Evolutionary conservation across 1,140 invertebrate genomes (phyloP), one percentile per base, ranked within the genome.

Genomic region (Neodiprion lecontei): DNA sequence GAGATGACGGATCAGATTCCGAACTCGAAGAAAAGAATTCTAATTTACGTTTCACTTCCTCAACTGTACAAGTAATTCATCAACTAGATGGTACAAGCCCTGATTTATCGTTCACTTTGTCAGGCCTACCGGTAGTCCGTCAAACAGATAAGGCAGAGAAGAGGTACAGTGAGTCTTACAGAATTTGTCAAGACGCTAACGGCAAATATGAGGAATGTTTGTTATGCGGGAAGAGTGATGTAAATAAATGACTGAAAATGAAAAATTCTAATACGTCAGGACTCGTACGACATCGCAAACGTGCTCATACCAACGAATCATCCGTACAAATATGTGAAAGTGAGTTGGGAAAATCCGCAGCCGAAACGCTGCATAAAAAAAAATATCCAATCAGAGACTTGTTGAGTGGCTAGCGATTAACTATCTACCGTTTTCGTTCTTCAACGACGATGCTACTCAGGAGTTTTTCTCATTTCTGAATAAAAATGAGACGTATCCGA

Each of bases 341-440:
- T 21, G 61, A n/a, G 66, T 72, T 2, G 49, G 40, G 48, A 12
- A 50, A 72, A 53, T 53, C 70, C 12, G 11, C 8, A 53, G 66
- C 7, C n/a, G 49, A 72, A 12, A 50, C 7, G 48, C 53, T 23
- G 7, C 66, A 28, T 9, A 50, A 9, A 21, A 21, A 17, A 14
- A 21, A 49, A 49, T 49, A 48, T 73, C 69, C 72, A 67, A 73
- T 67, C 72, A 67, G n/a, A 48, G 65, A 48, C 3, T 71, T 21
- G 69, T 71, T 14, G 70, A 77, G 21, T 77, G 73, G 73, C 47
- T 75, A 28, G 73, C 65, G 0, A 65, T 40, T 23, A 77, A 77
- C 68, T 75, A 75, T 70, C 70, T 77, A 49, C 76, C 74, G 9
- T 75, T 72, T 73, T 69, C 48, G 61, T 76, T 77, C 66, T 75